Evolutionary conservation across 30 jellyfish, hydroid and myxozoan species (phyloP).

Genomic region (Mastigias papua): DNA sequence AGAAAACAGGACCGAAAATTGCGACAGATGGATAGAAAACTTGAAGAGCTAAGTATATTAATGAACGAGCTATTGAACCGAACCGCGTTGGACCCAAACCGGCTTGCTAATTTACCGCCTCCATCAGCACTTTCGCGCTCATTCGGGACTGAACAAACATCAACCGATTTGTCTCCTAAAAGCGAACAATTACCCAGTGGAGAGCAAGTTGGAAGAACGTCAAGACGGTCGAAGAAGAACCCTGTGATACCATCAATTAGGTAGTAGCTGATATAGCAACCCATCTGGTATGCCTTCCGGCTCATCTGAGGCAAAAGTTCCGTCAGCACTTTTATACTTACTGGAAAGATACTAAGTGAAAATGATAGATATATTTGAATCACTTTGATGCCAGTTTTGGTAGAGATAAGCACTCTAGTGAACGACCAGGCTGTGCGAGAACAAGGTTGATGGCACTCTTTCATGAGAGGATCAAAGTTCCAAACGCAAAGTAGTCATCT

Average conservation of each 20-base stretch:
- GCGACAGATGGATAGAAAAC: constrained; percentile 66
- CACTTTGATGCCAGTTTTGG: too few species aligned
- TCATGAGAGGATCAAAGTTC: too few species aligned
- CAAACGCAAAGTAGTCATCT: too few species aligned
- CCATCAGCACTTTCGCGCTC: constrained; percentile 60
- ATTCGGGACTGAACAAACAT: constrained; percentile 8
- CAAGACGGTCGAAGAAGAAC: not conserved
- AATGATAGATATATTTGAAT: too few species aligned
- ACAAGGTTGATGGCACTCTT: too few species aligned
- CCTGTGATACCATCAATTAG: not conserved
- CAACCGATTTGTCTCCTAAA: not conserved
- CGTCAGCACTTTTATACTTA: too few species aligned
- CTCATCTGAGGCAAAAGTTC: too few species aligned
- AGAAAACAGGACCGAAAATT: constrained; percentile 60
- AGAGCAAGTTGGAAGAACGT: not conserved
- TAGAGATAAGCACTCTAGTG: too few species aligned
- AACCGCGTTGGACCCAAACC: constrained; percentile 55
- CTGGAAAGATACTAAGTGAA: too few species aligned
- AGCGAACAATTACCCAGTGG: not conserved
- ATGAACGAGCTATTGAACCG: constrained; percentile 65
- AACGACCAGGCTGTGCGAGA: too few species aligned
- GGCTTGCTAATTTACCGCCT: constrained; percentile 72
- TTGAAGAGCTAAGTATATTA: constrained; percentile 63
- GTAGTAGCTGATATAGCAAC: too few species aligned
- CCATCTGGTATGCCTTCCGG: too few species aligned